These are phyloP conservation scores for Lasioglossum figueresi DNA, from an alignment of 2,888 invertebrate species.

Conservation along the genomic window DNA sequence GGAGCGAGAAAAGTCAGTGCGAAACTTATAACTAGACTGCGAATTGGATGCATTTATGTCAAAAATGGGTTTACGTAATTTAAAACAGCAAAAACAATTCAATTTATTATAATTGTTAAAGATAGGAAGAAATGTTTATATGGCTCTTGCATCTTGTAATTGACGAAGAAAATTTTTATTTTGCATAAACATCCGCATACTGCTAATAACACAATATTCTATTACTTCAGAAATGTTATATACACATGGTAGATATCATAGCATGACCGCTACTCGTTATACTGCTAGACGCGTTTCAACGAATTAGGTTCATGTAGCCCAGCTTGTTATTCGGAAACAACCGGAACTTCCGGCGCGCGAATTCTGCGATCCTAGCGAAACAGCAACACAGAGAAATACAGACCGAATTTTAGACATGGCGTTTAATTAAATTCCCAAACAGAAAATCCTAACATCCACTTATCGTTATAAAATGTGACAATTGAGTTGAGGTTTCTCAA, in stretches of 20 bases:
- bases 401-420: constrained; percentile 44
- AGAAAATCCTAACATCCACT: constrained; percentile 23
- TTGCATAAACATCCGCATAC: too few relatives aligned
- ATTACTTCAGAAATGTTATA: neutral
- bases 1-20: too few relatives aligned
- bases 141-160: too few relatives aligned
- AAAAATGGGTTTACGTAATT: too few relatives aligned
- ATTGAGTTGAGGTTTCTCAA: neutral
- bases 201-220: neutral
- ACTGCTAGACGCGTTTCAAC: constrained; percentile 10
- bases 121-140: too few relatives aligned
- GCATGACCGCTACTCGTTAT: neutral
- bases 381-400: constrained; percentile 32
- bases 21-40: too few relatives aligned
- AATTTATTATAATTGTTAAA: too few relatives aligned
- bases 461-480: neutral
- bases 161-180: too few relatives aligned
- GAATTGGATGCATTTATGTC: too few relatives aligned
- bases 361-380: constrained; percentile 10
- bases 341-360: constrained; percentile 32
- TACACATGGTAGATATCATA: constrained; percentile 13
- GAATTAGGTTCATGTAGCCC: constrained; percentile 27
- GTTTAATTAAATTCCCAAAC: constrained; percentile 48
- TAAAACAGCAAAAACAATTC: too few relatives aligned
- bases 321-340: constrained; percentile 38